Base-by-base conservation (phyloP, 2,888 invertebrate species). In the Tolmerus cingulatus region DNA sequence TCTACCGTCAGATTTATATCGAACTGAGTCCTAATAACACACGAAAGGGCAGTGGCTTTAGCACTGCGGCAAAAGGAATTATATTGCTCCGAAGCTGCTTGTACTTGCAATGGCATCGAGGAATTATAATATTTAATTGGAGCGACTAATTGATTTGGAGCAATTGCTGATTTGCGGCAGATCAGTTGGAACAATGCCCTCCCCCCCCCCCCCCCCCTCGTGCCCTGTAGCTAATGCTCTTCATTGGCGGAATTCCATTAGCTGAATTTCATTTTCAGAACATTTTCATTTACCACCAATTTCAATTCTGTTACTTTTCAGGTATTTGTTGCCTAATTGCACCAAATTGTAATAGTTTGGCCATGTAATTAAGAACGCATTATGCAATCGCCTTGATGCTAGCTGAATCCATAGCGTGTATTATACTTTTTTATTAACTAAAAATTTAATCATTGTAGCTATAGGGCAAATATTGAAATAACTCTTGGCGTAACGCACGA, bases 61-160 rank as follows among this genome's bases (percentile, higher is more conserved):
- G 34, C 40, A 57, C 34, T 57, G 82, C 66, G 66, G 82, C 55
- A 66, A 66, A 37, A 57, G 37, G 37, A 82, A 82, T 82, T 57
- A 82, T 82, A 82, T 66, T 7, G 19, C 57, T 23, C 19, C 9
- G n/a, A 9, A 34, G 14, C 37, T 14, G 23, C 43, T n/a, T 37
- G 16, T 43, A 5, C 82, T 55, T 82, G 55, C 57, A 16, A 19
- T 19, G 19, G n/a, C 19, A 51, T n/a, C 14, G 37, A 37, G 16
- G 55, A 82, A 82, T 82, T 82, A 82, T 66, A 57, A 82, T 82
- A 37, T 82, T 82, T 82, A 82, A 57, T 57, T 37, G 43, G 78
- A 46, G 78, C 34, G n/a, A 27, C 40, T 76, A 76, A 34, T 76
- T 40, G 76, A 76, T 74, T 30, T 30, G 74, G 74, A 74, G 51